Evolutionary conservation across 2,113 vertebrate species (phyloP), one percentile per base, ranked within the genome.

Genomic region (Eretmochelys imbricata): DNA sequence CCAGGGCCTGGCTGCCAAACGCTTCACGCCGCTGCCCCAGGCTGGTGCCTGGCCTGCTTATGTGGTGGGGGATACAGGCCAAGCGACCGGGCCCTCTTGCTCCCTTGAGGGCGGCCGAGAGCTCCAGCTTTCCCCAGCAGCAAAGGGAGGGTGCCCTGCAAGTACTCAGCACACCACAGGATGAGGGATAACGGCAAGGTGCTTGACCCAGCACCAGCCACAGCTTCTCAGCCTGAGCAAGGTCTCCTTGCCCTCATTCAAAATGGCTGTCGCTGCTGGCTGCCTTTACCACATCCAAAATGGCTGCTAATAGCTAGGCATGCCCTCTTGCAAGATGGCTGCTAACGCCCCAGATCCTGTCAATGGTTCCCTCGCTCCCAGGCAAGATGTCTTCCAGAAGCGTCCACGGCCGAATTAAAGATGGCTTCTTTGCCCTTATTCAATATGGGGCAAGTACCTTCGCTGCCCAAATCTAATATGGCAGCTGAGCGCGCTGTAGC

Each of bases 311-410:
- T 2, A 10, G 6, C 0, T 12, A 51, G 54, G 22, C 17, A 12
- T 2, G 80, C 1, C 3, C 5, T 6, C 24, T 1, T 35, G 0
- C 6, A 27, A 2, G 19, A 31, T n/a, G 16, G 57, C 29, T 29
- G 65, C n/a, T 72, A 38, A n/a, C 35, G n/a, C 65, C 17, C n/a
- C n/a, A 38, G 8, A 19, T 5, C n/a, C 14, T 22, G 16, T 20
- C 14, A 1, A 9, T 0, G 35, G 4, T 48, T 6, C 57, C 24
- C 2, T 10, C 0, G 4, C 13, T 27, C 57, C 25, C 57, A 59
- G 24, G 1, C 0, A 0, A 0, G 10, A 1, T 0, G 1, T 1
- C 19, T 92, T 94, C 90, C 46, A 87, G 89, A 95, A 94, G 1
- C 7, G 72, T 96, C 96, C 24, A 11, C 19, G 16, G 31, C 42